A percentile compares a stretch with the other conserved stretches of the same genome.
phyloP scores from a whole-genome alignment of 2,888 invertebrate species.

The Drosophila recens region DNA sequence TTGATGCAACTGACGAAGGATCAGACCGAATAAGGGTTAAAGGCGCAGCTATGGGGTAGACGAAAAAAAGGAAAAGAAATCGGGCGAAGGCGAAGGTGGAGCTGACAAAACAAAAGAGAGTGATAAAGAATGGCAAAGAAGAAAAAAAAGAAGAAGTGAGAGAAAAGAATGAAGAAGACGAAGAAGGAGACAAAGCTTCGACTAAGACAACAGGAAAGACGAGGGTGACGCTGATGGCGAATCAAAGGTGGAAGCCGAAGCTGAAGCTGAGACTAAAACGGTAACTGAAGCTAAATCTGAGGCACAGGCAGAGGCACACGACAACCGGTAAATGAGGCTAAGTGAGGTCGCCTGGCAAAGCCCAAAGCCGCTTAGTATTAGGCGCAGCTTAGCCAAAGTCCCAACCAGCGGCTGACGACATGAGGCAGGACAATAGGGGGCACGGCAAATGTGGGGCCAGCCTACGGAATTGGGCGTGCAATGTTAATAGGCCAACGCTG shows the following conservation, averaged over 20 bases:
- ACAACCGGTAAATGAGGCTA: constrained; percentile 40
- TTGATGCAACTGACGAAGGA: too few relatives aligned
- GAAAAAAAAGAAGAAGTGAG: neutral
- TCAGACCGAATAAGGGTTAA: neutral
- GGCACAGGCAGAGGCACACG: neutral
- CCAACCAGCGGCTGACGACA: constrained; percentile 15
- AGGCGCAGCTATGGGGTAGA: neutral
- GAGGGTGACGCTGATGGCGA: neutral
- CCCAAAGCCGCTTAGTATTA: constrained; percentile 68
- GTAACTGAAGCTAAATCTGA: neutral
- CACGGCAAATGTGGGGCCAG: constrained; percentile 14
- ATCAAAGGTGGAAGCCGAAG: neutral
- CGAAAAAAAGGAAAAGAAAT: too few relatives aligned
- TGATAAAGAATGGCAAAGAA: neutral
- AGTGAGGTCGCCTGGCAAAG: constrained; percentile 44
- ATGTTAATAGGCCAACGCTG: constrained; percentile 58
- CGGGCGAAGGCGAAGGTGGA: too few relatives aligned
- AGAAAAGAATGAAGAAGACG: neutral
- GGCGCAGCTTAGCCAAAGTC: constrained; percentile 55
- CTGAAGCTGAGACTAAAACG: neutral
- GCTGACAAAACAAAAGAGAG: neutral
- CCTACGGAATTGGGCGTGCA: constrained; percentile 35
- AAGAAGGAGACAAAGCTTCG: neutral
- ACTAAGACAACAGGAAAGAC: neutral
- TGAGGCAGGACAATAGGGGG: constrained; percentile 6